Evolutionary conservation across 2,113 vertebrate species (phyloP).

Genomic region (Strix uralensis): DNA sequence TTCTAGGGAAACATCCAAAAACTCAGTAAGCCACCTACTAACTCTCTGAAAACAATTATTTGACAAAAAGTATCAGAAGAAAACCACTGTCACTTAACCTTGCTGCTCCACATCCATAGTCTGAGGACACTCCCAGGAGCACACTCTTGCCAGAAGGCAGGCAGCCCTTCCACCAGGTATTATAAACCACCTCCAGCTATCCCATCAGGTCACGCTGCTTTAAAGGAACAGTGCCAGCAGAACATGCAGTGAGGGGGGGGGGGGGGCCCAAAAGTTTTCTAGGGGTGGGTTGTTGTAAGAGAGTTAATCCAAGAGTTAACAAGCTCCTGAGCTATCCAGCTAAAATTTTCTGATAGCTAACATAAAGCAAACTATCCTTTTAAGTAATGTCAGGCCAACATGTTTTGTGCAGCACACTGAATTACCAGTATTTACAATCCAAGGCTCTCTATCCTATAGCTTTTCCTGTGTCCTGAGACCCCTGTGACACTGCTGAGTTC

Average conservation of each 20-base stretch:
- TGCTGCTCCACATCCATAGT: neutral
- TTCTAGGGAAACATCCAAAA: neutral
- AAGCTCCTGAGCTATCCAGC: neutral
- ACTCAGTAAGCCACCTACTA: neutral
- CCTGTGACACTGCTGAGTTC: neutral
- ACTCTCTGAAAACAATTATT: neutral
- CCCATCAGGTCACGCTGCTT: neutral
- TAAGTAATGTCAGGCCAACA: neutral
- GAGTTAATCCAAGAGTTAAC: neutral
- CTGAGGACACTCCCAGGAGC: neutral
- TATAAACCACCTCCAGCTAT: neutral
- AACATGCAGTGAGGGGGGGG: accelerated
- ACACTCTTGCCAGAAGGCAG: neutral
- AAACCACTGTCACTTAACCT: neutral
- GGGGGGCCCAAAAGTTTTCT: neutral
- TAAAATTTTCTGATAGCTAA: neutral
- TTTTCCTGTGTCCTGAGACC: neutral
- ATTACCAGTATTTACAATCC: neutral
- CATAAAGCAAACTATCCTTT: neutral
- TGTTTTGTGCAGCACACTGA: neutral
- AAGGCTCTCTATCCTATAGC: neutral
- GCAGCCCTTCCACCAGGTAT: neutral
- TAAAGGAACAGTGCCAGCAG: neutral
- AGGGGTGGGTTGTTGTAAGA: neutral
- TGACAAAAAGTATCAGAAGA: neutral